Evolutionary conservation across 2,888 invertebrate species (phyloP).

Genomic region (Caradrina kadenii): DNA sequence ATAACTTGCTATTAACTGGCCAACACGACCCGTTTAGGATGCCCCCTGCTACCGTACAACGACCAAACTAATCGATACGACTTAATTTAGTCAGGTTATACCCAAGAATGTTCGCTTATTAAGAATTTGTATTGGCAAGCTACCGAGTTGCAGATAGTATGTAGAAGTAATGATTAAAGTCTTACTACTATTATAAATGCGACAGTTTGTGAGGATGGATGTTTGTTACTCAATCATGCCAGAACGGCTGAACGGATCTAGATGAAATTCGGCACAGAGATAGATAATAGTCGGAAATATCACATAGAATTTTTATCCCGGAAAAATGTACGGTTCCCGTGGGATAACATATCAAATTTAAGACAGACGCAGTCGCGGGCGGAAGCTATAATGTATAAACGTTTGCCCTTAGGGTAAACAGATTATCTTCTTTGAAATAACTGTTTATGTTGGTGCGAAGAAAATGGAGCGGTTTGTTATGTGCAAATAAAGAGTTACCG

Average conservation of each 20-base stretch:
- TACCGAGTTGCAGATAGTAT: constrained; percentile 37
- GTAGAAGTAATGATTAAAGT: constrained; percentile 24
- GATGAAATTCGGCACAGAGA: no score
- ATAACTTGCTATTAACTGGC: constrained; percentile 82
- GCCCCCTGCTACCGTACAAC: constrained; percentile 42
- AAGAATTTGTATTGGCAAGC: constrained; percentile 58
- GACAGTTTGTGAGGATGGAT: no score
- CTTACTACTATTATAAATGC: no score
- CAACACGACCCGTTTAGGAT: constrained; percentile 64
- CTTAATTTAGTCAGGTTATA: constrained; percentile 62
- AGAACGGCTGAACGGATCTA: no score
- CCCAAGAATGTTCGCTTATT: constrained; percentile 62
- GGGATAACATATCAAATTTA: no score
- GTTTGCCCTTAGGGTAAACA: constrained; percentile 14
- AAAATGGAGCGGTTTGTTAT: constrained; percentile 24
- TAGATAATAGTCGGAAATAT: no score
- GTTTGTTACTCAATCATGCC: no score
- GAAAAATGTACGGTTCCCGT: no score
- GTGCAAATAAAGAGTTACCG: constrained; percentile 42
- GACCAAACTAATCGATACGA: constrained; percentile 39
- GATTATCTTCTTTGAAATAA: constrained; percentile 31
- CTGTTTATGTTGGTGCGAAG: constrained; percentile 21
- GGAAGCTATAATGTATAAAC: constrained; percentile 8
- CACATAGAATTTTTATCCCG: no score
- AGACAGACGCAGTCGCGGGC: no score